Evolutionary conservation across 2,888 invertebrate species (phyloP).

Genomic region (Siphlonurus alternatus): DNA sequence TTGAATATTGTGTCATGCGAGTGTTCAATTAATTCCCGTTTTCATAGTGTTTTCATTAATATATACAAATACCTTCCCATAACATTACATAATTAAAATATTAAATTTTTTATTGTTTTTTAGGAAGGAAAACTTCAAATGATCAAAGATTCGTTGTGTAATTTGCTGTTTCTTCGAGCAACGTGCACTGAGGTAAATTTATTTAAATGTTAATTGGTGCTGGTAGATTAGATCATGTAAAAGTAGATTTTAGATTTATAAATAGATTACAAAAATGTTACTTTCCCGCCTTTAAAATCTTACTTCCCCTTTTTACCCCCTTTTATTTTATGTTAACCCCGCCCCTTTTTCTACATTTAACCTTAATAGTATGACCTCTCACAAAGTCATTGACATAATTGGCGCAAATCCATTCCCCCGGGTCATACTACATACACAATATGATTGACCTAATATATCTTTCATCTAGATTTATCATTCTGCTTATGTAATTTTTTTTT

Average conservation of each 20-base stretch:
- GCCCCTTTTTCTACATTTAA: background rate
- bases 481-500: too few relatives aligned
- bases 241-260: background rate
- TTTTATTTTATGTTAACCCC: background rate
- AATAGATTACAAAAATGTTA: background rate
- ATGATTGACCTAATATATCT: too few relatives aligned
- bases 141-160: conserved; percentile 42
- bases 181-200: conserved; percentile 51
- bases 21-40: background rate
- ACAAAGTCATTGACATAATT: background rate
- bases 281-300: background rate
- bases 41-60: background rate
- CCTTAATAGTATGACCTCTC: background rate
- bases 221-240: background rate
- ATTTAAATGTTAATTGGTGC: background rate
- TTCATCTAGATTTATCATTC: too few relatives aligned
- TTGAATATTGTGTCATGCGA: background rate
- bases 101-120: background rate
- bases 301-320: background rate
- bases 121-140: conserved; percentile 34
- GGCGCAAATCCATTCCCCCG: background rate
- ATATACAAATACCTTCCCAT: background rate
- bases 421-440: too few relatives aligned
- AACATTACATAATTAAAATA: background rate
- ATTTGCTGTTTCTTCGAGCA: conserved; percentile 43